Evolutionary conservation across 2,797 vertebrate species (phyloP).

Genomic region (Oreortyx pictus): DNA sequence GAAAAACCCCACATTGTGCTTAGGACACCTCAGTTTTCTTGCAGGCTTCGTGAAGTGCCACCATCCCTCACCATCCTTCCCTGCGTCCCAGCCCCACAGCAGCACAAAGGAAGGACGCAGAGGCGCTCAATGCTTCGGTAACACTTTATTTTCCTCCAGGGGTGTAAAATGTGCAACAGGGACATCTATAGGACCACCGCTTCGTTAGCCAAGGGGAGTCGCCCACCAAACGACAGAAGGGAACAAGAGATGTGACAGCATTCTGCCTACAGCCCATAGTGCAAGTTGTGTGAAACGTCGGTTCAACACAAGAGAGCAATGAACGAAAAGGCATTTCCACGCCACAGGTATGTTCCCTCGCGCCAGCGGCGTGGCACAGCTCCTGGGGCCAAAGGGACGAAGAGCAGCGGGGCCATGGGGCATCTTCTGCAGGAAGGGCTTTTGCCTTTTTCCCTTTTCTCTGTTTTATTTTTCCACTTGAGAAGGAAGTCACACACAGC

Average conservation of each 20-base stretch:
- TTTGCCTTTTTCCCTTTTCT: neutral
- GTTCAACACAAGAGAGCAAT: slow-evolving; percentile 38
- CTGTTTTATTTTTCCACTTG: neutral
- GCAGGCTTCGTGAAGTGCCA: neutral
- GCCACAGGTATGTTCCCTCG: slow-evolving; percentile 47
- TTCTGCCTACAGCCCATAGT: slow-evolving; percentile 64
- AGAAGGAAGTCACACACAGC: neutral
- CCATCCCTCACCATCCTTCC: fast-evolving
- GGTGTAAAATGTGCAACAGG: slow-evolving; percentile 66
- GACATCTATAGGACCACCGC: slow-evolving; percentile 18
- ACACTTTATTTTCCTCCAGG: slow-evolving; percentile 59
- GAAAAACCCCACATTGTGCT: fast-evolving
- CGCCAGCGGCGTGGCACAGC: fast-evolving
- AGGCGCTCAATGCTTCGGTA: slow-evolving; percentile 16
- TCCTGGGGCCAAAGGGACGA: neutral
- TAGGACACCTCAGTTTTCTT: fast-evolving
- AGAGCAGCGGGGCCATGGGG: neutral
- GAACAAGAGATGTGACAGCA: slow-evolving; percentile 47
- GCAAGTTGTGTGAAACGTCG: slow-evolving; percentile 62
- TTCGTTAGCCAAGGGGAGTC: slow-evolving; percentile 9
- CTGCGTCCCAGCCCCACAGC: neutral
- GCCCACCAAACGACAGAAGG: slow-evolving; percentile 25
- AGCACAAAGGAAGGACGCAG: neutral
- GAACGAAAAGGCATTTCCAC: slow-evolving; percentile 20
- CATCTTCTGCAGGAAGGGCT: neutral